Percentiles rank a stretch among this genome's conserved stretches.
phyloP scores from a whole-genome alignment of 1,140 invertebrate species.

The Cataglyphis hispanica region DNA sequence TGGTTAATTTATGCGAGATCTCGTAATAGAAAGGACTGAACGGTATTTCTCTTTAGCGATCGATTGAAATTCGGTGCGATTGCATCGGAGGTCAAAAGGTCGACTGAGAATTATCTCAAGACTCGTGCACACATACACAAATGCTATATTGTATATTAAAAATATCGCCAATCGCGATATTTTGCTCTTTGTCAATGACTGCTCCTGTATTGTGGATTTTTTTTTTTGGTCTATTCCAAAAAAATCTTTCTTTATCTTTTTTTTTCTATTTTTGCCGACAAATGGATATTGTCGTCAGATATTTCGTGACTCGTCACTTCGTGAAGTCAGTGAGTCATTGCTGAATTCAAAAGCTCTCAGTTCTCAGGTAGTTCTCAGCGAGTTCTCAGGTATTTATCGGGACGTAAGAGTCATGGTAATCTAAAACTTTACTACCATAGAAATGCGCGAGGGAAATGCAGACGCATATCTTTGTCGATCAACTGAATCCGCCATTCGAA shows the following conservation, averaged over 20 bases:
- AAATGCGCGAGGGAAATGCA: neutral
- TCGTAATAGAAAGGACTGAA: constrained; percentile 19
- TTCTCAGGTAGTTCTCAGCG: too few relatives aligned
- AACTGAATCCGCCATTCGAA: neutral
- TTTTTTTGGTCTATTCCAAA: neutral
- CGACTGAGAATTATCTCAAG: constrained; percentile 18
- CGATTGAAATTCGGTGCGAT: constrained; percentile 35
- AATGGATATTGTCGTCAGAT: constrained; percentile 21
- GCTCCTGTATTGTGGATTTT: neutral
- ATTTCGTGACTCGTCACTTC: too few relatives aligned
- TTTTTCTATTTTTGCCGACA: neutral
- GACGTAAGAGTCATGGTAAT: constrained; percentile 15
- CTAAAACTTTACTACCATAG: constrained; percentile 21
- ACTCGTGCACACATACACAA: neutral
- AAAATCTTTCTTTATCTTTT: neutral
- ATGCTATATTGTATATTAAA: constrained; percentile 1
- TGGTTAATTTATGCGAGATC: constrained; percentile 30
- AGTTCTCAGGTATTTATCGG: neutral
- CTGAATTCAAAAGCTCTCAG: neutral
- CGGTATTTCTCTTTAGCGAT: constrained; percentile 9
- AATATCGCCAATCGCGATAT: constrained; percentile 33
- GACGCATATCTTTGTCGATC: constrained; percentile 6
- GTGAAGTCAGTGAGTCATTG: constrained; percentile 16
- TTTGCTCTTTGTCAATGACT: constrained; percentile 1
- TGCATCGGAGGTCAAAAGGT: constrained; percentile 48